Percentiles rank a stretch among this genome's conserved stretches.
Evolutionary conservation across 2,888 invertebrate species (phyloP).

Genomic region (Diogma glabrata): DNA sequence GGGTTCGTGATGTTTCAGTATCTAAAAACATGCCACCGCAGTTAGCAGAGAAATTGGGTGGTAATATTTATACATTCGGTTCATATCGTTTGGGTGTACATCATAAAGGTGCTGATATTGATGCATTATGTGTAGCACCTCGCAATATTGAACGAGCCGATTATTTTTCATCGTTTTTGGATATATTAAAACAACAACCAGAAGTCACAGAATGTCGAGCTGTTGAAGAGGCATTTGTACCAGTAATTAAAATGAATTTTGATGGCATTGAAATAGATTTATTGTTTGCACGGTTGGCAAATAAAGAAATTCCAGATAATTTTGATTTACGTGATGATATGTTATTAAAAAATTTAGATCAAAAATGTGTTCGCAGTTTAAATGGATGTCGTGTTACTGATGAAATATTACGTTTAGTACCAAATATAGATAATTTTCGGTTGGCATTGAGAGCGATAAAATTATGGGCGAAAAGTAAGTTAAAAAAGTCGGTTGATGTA

Average conservation of each 20-base stretch:
- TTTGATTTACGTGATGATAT: slow-evolving; percentile 84
- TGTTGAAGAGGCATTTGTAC: slow-evolving; percentile 98
- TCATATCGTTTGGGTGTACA: slow-evolving; percentile 94
- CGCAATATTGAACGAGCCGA: slow-evolving; percentile 87
- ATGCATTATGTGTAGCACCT: slow-evolving; percentile 95
- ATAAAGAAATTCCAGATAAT: slow-evolving; percentile 89
- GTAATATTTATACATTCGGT: slow-evolving; percentile 99
- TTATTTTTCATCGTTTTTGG: slow-evolving; percentile 93
- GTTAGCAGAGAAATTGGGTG: slow-evolving; percentile 84
- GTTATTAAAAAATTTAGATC: slow-evolving; percentile 87
- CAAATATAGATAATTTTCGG: slow-evolving; percentile 87
- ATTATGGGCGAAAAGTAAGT: slow-evolving; percentile 94
- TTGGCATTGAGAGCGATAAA: slow-evolving; percentile 90
- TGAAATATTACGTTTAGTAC: slow-evolving; percentile 91
- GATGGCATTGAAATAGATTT: slow-evolving; percentile 98
- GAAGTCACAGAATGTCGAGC: slow-evolving; percentile 77
- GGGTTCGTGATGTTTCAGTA: slow-evolving; percentile 85
- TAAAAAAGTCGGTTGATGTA: slow-evolving; percentile 11
- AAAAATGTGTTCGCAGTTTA: slow-evolving; percentile 89
- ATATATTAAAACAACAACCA: slow-evolving; percentile 72
- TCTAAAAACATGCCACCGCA: slow-evolving; percentile 85
- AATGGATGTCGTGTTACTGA: slow-evolving; percentile 99
- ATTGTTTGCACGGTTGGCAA: slow-evolving; percentile 86
- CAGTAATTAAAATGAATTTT: slow-evolving; percentile 98
- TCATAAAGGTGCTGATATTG: slow-evolving; percentile 96